A percentile compares a stretch with the other conserved stretches of the same genome.
These are phyloP conservation scores for Eurypyga helias DNA, from an alignment of 2,113 vertebrate species.

Conservation along the genomic window DNA sequence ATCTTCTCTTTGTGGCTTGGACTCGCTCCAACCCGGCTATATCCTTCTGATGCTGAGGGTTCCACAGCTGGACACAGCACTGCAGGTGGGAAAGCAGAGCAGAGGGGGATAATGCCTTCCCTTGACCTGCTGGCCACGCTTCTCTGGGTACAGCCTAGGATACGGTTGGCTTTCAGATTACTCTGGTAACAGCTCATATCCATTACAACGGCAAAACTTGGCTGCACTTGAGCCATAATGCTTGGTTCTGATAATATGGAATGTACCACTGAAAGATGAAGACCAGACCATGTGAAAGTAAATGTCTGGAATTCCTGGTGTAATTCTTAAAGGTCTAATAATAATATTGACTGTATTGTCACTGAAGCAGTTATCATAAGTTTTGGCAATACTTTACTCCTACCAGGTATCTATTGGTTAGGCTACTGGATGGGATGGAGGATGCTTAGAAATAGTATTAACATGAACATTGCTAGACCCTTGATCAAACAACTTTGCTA, in stretches of 20 bases:
- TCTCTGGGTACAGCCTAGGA: too few species aligned
- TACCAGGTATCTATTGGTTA: not conserved
- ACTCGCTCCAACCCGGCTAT: too few species aligned
- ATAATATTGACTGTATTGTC: not conserved
- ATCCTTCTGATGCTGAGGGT: too few species aligned
- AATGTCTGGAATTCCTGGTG: not conserved
- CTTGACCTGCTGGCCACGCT: too few species aligned
- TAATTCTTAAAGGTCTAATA: not conserved
- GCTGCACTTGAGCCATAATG: not conserved
- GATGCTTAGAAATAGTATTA: not conserved
- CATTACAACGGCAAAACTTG: not conserved
- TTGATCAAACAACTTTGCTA: not conserved
- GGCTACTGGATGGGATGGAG: not conserved
- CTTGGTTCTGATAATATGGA: not conserved
- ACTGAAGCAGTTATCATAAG: not conserved
- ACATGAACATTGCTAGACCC: not conserved
- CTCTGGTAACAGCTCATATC: not conserved
- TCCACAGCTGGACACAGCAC: too few species aligned
- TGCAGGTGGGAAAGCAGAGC: too few species aligned
- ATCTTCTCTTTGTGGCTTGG: too few species aligned
- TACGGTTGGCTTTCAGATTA: not conserved
- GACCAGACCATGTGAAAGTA: not conserved
- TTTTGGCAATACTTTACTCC: not conserved
- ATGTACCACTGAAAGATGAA: not conserved
- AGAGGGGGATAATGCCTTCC: too few species aligned